These are phyloP conservation scores for Sisor rabdophorus DNA, from an alignment of 2,113 vertebrate genomes.

Conservation along the genomic window DNA sequence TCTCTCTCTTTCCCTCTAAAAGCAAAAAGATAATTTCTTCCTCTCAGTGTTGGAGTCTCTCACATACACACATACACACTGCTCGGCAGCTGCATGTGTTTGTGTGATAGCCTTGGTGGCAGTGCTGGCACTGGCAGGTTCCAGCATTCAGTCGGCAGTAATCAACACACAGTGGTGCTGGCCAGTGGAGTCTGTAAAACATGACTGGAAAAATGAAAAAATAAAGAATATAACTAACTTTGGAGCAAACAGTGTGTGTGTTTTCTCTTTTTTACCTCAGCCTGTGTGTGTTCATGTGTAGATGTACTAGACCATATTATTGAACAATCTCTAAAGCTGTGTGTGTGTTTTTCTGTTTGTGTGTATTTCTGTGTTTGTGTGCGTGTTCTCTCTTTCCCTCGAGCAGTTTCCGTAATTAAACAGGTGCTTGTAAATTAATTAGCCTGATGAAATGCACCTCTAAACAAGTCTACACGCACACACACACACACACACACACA, in stretches of 20 bases:
- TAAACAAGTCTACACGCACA: conserved; percentile 70
- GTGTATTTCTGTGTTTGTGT: conserved; percentile 18
- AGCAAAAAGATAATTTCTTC: conserved; percentile 41
- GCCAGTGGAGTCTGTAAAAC: conserved; percentile 24
- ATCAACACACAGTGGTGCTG: conserved; percentile 36
- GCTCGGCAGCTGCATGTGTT: conserved; percentile 28
- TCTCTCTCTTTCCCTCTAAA: conserved; percentile 19
- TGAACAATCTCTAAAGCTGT: conserved; percentile 17
- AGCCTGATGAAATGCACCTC: conserved; percentile 86
- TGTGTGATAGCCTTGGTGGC: conserved; percentile 28
- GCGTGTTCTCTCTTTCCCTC: conserved; percentile 48
- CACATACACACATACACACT: conserved; percentile 13
- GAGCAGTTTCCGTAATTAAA: conserved; percentile 76
- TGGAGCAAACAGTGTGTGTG: neutral
- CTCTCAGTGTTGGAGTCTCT: conserved; percentile 16
- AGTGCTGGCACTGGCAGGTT: conserved; percentile 21
- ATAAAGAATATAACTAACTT: conserved; percentile 19
- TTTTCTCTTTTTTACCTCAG: too few species aligned
- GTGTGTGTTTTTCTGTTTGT: neutral
- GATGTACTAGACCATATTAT: conserved; percentile 3
- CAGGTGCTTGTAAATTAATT: conserved; percentile 92
- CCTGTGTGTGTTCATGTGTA: neutral
- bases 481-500: conserved; percentile 54
- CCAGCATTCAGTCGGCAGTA: conserved; percentile 35
- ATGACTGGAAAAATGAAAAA: conserved; percentile 32